These are phyloP conservation scores for Dermochelys coriacea DNA, from an alignment of 2,797 vertebrate species.

Conservation along the genomic window DNA sequence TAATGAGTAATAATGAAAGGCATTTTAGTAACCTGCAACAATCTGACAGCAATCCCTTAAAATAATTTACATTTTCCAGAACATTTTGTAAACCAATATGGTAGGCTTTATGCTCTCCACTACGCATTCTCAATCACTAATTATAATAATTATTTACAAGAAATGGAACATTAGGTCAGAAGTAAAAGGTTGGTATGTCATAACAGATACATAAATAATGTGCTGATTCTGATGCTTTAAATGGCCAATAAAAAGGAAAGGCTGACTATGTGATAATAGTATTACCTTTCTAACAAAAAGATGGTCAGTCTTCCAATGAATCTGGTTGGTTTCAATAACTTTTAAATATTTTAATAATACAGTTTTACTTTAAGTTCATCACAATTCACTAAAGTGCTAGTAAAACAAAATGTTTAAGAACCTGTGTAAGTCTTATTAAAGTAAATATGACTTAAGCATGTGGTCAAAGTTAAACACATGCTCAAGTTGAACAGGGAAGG, in stretches of 20 bases:
- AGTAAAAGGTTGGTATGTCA: slow-evolving; percentile 1
- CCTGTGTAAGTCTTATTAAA: neutral
- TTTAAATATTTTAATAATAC: slow-evolving; percentile 36
- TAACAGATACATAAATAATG: slow-evolving; percentile 1
- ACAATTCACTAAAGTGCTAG: slow-evolving; percentile 40
- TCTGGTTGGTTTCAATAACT: slow-evolving; percentile 41
- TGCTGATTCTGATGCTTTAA: neutral
- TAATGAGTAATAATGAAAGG: slow-evolving; percentile 17
- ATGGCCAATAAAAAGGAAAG: neutral
- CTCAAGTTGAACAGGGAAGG: neutral
- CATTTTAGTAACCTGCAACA: neutral
- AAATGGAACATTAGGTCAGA: neutral
- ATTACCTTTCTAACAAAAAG: neutral
- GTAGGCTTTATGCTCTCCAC: neutral
- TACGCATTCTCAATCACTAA: slow-evolving; percentile 4
- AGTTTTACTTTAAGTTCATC: slow-evolving; percentile 52
- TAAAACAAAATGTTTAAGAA: neutral
- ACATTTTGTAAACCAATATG: neutral
- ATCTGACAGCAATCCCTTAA: neutral
- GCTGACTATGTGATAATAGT: neutral
- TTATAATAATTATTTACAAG: slow-evolving; percentile 22
- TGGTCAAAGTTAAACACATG: neutral
- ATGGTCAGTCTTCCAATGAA: neutral
- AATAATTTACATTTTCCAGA: slow-evolving; percentile 17
- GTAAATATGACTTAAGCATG: slow-evolving; percentile 52